A percentile compares a stretch with the other conserved stretches of the same genome.
Conservation (phyloP, 1,140 invertebrate genomes). For the Cyclargus thomasi region DNA sequence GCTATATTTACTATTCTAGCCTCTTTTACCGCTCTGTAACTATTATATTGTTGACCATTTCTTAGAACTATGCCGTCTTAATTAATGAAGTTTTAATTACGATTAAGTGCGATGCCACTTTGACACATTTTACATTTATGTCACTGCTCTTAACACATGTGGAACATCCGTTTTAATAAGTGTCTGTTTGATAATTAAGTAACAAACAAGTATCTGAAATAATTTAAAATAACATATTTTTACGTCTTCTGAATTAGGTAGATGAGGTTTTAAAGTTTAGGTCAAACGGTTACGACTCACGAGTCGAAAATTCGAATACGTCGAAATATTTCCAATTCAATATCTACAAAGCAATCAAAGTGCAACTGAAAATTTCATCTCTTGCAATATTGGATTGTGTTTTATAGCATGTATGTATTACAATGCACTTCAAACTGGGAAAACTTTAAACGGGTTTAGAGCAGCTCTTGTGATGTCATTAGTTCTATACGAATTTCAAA, state of each 20-base stretch:
- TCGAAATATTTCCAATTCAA: background rate
- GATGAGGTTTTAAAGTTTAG: background rate
- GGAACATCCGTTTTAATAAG: background rate
- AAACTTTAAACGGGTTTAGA: background rate
- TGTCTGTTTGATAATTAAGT: background rate
- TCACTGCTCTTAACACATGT: background rate
- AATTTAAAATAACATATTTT: too few species aligned
- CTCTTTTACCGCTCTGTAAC: background rate
- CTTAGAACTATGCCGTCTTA: background rate
- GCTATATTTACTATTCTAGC: background rate
- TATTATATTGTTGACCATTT: too few species aligned
- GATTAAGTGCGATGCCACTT: background rate
- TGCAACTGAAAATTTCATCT: conserved; percentile 8
- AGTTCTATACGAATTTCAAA: too few species aligned
- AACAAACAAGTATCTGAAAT: background rate
- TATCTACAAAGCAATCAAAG: background rate
- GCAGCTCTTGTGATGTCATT: background rate
- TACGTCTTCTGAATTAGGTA: too few species aligned
- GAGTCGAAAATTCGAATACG: background rate
- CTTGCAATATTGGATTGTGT: background rate
- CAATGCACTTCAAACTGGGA: background rate
- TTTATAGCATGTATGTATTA: conserved; percentile 7
- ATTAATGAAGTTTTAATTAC: background rate
- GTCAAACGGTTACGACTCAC: background rate
- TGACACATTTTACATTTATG: background rate